Conservation (phyloP, 2,113 vertebrate genomes). For the Pteronura brasiliensis region DNA sequence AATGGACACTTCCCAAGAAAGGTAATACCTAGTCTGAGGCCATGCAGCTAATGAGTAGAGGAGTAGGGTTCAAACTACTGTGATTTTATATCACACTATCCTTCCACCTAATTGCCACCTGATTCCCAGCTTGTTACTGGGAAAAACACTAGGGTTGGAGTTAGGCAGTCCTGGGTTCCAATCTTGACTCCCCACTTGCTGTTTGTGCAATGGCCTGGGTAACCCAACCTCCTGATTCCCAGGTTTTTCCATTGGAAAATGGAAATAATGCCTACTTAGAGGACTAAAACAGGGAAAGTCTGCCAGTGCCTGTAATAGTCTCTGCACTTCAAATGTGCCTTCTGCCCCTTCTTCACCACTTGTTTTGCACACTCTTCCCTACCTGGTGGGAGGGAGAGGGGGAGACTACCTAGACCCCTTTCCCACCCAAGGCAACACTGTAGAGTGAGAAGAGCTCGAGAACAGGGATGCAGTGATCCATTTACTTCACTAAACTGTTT, state of each 20-base stretch:
- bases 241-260: background rate
- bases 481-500: background rate
- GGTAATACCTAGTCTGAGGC: background rate
- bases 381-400: background rate
- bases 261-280: background rate
- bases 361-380: background rate
- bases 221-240: background rate
- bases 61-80: background rate
- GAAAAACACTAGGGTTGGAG: accelerated
- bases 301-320: background rate
- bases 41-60: background rate
- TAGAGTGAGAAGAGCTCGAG: background rate
- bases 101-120: background rate
- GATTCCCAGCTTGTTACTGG: background rate
- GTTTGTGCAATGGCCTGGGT: background rate
- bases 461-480: too few relatives aligned
- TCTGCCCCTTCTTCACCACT: background rate
- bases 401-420: background rate
- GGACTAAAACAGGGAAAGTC: background rate
- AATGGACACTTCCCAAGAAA: background rate
- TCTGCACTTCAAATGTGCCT: accelerated
- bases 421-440: too few relatives aligned
- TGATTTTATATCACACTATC: background rate
- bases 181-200: background rate
- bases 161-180: background rate